Evolutionary conservation across 2,888 invertebrate species (phyloP), one percentile per base, ranked within the genome.

Genomic region (Chloroclysta siterata): DNA sequence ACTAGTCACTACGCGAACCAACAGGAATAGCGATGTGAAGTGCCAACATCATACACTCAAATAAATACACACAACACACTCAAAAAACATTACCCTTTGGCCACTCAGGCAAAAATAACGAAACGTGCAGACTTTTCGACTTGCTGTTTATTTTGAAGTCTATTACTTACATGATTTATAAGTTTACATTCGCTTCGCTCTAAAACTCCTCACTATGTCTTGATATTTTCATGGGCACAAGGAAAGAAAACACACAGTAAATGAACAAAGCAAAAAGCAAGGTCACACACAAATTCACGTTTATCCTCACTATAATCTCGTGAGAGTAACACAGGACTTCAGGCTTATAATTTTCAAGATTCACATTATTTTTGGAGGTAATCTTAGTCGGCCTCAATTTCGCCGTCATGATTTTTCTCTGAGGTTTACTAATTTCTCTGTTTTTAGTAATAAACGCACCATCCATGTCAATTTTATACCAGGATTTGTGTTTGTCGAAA

Each of bases 391-490:
- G 3, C 14, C 28, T 53, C 1, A n/a, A 41, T 42, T 66, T 59
- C 14, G 56, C 61, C 41, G 66, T 70, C 0, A 55, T 54, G 10
- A 53, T 17, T 28, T 47, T 56, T 22, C 39, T 22, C 51, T 44
- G 28, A 10, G 44, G 41, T 55, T 56, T 50, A 7, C 17, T 14
- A 0, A 44, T 56, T 1, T 41, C 8, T 7, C 60, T 56, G 5
- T 52, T 39, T 72, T 72, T 78, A 0, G 83, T 82, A 0, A 81
- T 83, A 7, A 53, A 81, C 0, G 65, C 74, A 0, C 80, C 81
- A 0, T 82, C 82, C 0, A 83, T 48, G 15, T 83, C 83, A 0
- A 82, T 3, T 62, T 81, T 80, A 58, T 83, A 83, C 83, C 83
- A 83, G 0, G 83, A 83, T 41, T 83, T 83, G 59, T 83, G 72